phyloP scores from a whole-genome alignment of 1,140 invertebrate genomes.

The Notospermus geniculatus region DNA sequence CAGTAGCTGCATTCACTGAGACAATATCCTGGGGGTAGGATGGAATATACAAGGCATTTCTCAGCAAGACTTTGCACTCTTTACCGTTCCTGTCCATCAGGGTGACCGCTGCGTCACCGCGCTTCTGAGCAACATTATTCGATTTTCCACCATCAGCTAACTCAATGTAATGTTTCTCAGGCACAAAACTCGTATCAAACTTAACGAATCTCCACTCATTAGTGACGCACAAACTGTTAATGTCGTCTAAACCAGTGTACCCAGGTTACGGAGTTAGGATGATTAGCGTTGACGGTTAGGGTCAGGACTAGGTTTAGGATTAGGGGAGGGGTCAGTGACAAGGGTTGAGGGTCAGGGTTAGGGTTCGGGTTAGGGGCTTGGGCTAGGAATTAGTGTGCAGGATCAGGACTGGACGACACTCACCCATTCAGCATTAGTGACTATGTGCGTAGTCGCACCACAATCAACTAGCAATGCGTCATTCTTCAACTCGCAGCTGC shows the following conservation, averaged over 20 bases:
- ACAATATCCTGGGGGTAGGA: slow-evolving; percentile 18
- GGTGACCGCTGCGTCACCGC: slow-evolving; percentile 17
- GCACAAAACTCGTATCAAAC: slow-evolving; percentile 17
- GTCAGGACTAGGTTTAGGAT: too few relatives aligned
- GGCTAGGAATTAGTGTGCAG: too few relatives aligned
- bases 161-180: slow-evolving; percentile 23
- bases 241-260: too few relatives aligned
- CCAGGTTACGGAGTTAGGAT: too few relatives aligned
- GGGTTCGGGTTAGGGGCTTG: too few relatives aligned
- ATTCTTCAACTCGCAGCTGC: too few relatives aligned
- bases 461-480: slow-evolving; percentile 17
- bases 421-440: too few relatives aligned
- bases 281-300: too few relatives aligned
- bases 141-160: slow-evolving; percentile 13
- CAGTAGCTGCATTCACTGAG: slow-evolving; percentile 18
- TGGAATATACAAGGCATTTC: slow-evolving; percentile 22
- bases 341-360: too few relatives aligned
- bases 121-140: slow-evolving; percentile 7
- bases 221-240: too few relatives aligned
- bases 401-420: too few relatives aligned
- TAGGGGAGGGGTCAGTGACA: too few relatives aligned
- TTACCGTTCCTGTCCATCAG: slow-evolving; percentile 15
- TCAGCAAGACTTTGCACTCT: not conserved
- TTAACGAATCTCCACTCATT: slow-evolving; percentile 14
- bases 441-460: slow-evolving; percentile 22